Base-by-base conservation (phyloP, 2,888 invertebrate species). In the Eristalis tenax region DNA sequence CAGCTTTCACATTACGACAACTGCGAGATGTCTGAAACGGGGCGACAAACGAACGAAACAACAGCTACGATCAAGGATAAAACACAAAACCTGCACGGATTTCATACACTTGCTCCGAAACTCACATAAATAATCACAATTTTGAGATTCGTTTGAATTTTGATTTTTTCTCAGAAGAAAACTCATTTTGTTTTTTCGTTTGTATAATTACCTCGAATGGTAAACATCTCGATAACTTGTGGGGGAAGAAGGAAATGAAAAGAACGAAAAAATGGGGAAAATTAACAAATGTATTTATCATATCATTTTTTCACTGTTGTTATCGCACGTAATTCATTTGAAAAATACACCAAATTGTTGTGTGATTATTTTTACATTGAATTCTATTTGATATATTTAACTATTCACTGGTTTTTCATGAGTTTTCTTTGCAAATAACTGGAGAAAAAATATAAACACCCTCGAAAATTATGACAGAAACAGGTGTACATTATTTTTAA, bases 401-500 rank as follows among this genome's bases (percentile, higher is more conserved):
- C 40, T 22, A 79, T 65, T 76, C 76, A 83, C 56, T 73, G 18
- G 38, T 69, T 83, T 69, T 76, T 69, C 11, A 69, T 69, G n/a
- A 83, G 64, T 83, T 80, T 87, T 87, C 66, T 87, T 57, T 56
- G 73, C 71, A 83, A 83, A 73, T 80, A 64, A 50, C 59, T 69
- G 68, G 84, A 76, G 83, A 88, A 89, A 89, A 89, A 89, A 89
- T 89, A 90, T 90, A 90, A 90, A 90, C 90, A 90, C 90, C 90
- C 89, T 90, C 89, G 88, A 89, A 89, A 90, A 89, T 88, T 89
- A 79, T 90, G 90, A 90, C 90, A 90, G 90, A 90, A 90, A 89
- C 89, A 90, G 90, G 90, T 90, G 90, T 90, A 90, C 90, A 89
- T 89, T 87, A 89, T 86, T 89, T 88, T 86, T 84, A 38, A 70